Conservation (phyloP, 2,113 vertebrate species). For the Etheostoma cragini region DNA sequence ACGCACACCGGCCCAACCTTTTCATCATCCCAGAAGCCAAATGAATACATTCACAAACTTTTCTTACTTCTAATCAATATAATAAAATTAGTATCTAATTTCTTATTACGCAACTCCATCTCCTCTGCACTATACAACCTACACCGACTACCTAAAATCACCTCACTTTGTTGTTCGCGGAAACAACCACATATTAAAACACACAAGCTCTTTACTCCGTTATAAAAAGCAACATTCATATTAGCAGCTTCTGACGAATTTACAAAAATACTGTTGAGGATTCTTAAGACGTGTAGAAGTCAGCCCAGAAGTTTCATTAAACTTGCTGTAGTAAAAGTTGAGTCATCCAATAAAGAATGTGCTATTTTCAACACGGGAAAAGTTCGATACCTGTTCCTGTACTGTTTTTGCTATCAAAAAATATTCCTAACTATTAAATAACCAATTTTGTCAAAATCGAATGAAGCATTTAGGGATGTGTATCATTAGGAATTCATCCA, state of each 20-base stretch:
- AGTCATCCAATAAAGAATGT: conserved; percentile 4
- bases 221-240: conserved; percentile 67
- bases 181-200: conserved; percentile 43
- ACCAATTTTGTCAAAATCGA: neutral
- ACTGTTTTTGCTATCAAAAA: neutral
- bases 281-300: conserved; percentile 41
- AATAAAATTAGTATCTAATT: conserved; percentile 27
- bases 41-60: conserved; percentile 36
- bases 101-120: conserved; percentile 3
- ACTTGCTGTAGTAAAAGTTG: conserved; percentile 4
- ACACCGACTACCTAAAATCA: conserved; percentile 9
- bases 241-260: conserved; percentile 50
- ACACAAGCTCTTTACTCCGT: conserved; percentile 22
- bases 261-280: conserved; percentile 62
- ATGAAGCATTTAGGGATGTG: neutral
- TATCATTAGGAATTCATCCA: neutral
- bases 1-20: conserved; percentile 33
- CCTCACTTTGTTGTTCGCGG: conserved; percentile 12
- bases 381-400: neutral
- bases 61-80: conserved; percentile 39
- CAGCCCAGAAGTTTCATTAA: conserved; percentile 4
- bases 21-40: conserved; percentile 23
- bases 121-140: conserved; percentile 8
- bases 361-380: neutral
- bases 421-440: neutral